Conservation (phyloP, 2,797 vertebrate genomes). For the Sorex maritimensis region DNA sequence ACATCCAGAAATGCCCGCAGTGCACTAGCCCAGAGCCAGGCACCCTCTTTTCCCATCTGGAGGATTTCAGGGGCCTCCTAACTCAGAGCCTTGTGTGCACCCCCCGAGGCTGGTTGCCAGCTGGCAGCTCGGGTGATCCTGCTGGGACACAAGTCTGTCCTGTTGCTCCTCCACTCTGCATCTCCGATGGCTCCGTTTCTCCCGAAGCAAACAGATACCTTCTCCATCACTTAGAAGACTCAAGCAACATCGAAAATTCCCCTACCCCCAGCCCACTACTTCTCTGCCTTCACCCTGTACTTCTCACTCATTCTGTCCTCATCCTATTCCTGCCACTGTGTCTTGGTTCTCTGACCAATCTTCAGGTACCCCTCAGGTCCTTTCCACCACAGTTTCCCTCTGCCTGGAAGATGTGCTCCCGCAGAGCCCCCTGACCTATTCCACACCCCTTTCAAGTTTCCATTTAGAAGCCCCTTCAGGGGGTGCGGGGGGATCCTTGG, state of each 20-base stretch:
- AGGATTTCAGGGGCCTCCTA: background rate
- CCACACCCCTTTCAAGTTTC: background rate
- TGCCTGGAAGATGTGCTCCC: background rate
- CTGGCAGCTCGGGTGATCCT: background rate
- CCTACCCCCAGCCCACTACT: no score
- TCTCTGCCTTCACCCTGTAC: background rate
- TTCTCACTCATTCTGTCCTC: background rate
- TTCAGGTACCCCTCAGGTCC: background rate
- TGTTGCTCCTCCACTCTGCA: background rate
- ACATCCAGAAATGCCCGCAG: background rate
- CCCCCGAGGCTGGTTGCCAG: background rate
- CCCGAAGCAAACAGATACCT: background rate
- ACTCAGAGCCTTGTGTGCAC: background rate
- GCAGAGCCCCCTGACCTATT: background rate
- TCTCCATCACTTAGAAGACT: background rate
- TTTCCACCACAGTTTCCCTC: background rate
- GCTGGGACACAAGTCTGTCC: background rate
- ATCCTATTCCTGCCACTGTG: background rate
- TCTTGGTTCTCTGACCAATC: background rate
- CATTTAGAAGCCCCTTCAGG: background rate
- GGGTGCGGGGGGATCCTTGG: no score
- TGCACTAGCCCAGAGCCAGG: background rate
- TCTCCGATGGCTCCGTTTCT: background rate
- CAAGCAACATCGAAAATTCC: background rate
- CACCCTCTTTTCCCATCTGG: background rate